Base-by-base conservation (phyloP, 2,888 invertebrate species). In the Melanotus villosus region DNA sequence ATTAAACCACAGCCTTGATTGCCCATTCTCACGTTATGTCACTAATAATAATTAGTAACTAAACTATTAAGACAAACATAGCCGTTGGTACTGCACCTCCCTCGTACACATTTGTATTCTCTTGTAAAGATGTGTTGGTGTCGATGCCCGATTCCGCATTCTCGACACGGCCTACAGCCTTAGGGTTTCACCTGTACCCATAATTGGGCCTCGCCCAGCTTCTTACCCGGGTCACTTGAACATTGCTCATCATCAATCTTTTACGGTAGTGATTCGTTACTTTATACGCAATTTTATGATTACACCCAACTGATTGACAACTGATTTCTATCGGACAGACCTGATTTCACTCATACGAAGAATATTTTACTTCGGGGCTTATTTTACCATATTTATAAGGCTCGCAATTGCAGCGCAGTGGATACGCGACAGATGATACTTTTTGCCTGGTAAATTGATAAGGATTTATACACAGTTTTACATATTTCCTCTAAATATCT, bases 151-250 rank as follows among this genome's bases (percentile, higher is more conserved):
- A 70, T 71, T 71, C 70, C 70, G 70, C 70, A 71, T 71, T 71
- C 70, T 68, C 54, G 18, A 43, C 52, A 58, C 65, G 72, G 56
- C 72, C 71, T 70, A 72, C 65, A 60, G 71, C 72, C 70, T 18
- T 52, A 59, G 68, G 73, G 68, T 56, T 70, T 73, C 72, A 72
- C 69, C 69, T 72, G 71, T 70, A 63, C 69, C 64, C 60, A 62
- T 60, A 70, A 65, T 56, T 56, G 56, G 52, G 65, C 70, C 70
- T 56, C 70, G 65, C 70, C 70, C 70, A 62, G 32, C 54, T 64
- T 45, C 57, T 57, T 36, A 36, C 65, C 26, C 58, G 47, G 65
- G 65, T 62, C 63, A 62, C 56, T 62, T 54, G 34, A n/a, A 12
- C 9, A 16, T 32, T 23, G 43, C 21, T 43, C 68, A 56, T 62